These are phyloP conservation scores for Chloroceryle inda DNA, from an alignment of 2,797 vertebrate species.

Conservation along the genomic window DNA sequence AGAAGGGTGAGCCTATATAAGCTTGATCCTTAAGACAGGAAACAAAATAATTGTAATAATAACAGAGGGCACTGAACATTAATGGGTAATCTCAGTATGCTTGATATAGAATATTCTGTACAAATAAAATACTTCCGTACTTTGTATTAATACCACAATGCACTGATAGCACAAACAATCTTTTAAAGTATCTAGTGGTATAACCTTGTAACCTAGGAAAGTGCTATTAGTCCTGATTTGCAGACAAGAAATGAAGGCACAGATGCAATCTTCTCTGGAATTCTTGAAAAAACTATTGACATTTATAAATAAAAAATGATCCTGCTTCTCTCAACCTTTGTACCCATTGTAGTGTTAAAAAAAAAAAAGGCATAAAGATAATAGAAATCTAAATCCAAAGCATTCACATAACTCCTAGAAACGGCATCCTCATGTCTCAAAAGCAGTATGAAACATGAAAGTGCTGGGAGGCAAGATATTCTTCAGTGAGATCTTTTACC, in stretches of 20 bases:
- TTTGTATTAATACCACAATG: not conserved
- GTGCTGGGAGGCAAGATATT: rapidly evolving
- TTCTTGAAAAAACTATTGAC: not conserved
- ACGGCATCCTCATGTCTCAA: not conserved
- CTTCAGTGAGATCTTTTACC: not conserved
- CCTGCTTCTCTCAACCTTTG: not conserved
- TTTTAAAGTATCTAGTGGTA: not conserved
- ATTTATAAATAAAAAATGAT: not conserved
- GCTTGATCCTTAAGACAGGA: not conserved
- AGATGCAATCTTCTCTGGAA: not conserved
- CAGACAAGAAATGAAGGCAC: not conserved
- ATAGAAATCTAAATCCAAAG: not conserved
- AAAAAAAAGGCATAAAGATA: not conserved
- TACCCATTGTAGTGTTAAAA: not conserved
- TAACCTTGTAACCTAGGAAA: not conserved
- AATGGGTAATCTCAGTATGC: not conserved
- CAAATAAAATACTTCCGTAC: not conserved
- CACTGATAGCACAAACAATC: not conserved
- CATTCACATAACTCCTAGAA: not conserved
- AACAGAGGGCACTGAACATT: not conserved
- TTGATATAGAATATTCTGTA: not conserved
- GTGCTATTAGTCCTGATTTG: not conserved
- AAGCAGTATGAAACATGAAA: not conserved
- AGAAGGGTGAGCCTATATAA: conserved; percentile 1
- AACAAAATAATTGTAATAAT: not conserved